Evolutionary conservation across 2,888 invertebrate species (phyloP).

Genomic region (Adelphocoris suturalis): DNA sequence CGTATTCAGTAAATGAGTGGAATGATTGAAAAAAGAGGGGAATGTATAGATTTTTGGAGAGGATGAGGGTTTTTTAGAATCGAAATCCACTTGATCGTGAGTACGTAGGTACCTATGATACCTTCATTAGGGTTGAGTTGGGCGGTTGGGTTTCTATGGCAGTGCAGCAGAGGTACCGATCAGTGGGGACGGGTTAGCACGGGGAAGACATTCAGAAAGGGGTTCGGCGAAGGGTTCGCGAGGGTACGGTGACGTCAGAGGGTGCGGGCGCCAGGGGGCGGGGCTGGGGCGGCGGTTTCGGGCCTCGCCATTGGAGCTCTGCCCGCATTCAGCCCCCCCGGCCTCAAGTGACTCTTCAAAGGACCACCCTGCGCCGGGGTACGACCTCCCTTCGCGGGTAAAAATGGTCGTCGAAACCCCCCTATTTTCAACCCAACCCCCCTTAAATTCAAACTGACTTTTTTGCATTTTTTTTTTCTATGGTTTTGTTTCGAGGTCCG

Average conservation of each 20-base stretch:
- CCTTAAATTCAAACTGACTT: slow-evolving; percentile 5
- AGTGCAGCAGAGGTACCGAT: slow-evolving; percentile 12
- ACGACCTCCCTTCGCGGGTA: slow-evolving; percentile 52
- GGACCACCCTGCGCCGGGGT: slow-evolving; percentile 66
- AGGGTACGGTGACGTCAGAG: slow-evolving; percentile 18
- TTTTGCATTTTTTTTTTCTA: no score
- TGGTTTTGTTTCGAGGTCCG: background rate
- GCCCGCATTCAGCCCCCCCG: slow-evolving; percentile 31
- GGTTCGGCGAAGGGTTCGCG: background rate
- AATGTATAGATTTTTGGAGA: background rate
- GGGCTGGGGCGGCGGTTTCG: slow-evolving; percentile 57
- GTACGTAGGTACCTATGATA: background rate
- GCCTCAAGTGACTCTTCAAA: slow-evolving; percentile 62
- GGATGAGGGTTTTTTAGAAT: background rate
- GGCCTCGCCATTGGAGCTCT: slow-evolving; percentile 53
- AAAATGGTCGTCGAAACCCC: slow-evolving; percentile 56
- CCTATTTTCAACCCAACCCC: slow-evolving; percentile 34
- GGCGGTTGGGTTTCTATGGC: background rate
- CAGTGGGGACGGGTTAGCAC: background rate
- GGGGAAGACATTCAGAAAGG: background rate
- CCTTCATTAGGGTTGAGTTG: background rate
- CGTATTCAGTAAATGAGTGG: background rate
- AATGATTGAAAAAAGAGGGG: background rate
- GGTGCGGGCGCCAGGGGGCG: slow-evolving; percentile 47
- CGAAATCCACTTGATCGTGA: background rate